Conservation (phyloP, 2,797 vertebrate species). For the Xyrichtys novacula region DNA sequence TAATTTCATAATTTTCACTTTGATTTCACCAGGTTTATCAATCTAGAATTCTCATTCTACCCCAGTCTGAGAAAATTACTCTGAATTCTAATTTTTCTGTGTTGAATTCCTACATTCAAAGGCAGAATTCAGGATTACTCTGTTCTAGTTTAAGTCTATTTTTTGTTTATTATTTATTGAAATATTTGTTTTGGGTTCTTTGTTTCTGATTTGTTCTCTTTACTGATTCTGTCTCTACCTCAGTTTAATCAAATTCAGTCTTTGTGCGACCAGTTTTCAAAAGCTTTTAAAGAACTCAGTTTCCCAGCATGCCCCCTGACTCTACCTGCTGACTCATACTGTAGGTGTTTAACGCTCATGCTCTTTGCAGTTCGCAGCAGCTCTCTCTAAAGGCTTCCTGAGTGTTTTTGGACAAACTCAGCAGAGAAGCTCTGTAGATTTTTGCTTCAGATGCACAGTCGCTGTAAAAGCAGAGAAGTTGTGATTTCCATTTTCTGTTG, state of each 20-base stretch:
- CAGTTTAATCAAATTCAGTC: neutral
- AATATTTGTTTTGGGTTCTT: neutral
- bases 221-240: neutral
- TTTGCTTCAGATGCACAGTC: slow-evolving; percentile 17
- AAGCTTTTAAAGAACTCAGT: neutral
- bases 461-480: too few relatives aligned
- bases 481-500: rapidly evolving
- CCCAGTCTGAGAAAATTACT: too few relatives aligned
- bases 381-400: neutral
- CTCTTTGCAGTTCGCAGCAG: slow-evolving; percentile 15
- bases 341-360: slow-evolving; percentile 5
- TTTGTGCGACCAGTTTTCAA: slow-evolving; percentile 35
- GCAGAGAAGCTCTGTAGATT: slow-evolving; percentile 12
- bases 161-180: too few relatives aligned
- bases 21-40: too few relatives aligned
- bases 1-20: too few relatives aligned
- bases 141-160: too few relatives aligned
- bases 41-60: too few relatives aligned
- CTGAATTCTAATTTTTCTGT: too few relatives aligned
- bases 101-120: too few relatives aligned
- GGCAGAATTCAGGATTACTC: too few relatives aligned
- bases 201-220: neutral
- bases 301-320: slow-evolving; percentile 63
- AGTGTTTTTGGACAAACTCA: neutral
- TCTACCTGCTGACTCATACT: neutral